Evolutionary conservation across 2,113 vertebrate genomes (phyloP).

Genomic region (Emydura subglobosa): DNA sequence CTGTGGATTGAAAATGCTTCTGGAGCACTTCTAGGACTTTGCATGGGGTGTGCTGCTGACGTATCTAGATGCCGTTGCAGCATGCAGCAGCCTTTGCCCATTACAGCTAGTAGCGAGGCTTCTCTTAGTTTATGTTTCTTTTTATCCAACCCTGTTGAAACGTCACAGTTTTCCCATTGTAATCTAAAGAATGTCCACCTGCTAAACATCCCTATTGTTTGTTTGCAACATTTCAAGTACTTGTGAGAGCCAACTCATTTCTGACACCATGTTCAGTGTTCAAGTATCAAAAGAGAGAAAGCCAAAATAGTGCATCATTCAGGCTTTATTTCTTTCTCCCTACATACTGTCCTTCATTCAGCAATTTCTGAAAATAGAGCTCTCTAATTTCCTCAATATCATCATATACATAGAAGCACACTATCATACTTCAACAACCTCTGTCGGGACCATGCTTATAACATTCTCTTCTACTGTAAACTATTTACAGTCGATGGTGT

Average conservation of each 20-base stretch:
- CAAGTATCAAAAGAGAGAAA: slow-evolving; percentile 9
- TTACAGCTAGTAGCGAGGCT: rapidly evolving
- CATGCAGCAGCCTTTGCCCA: background rate
- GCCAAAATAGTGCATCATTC: slow-evolving; percentile 30
- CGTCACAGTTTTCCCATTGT: background rate
- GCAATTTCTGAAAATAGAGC: slow-evolving; percentile 8
- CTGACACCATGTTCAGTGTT: slow-evolving; percentile 44
- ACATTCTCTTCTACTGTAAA: background rate
- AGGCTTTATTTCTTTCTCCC: slow-evolving; percentile 13
- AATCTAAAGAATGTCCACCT: background rate
- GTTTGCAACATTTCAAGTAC: slow-evolving; percentile 34
- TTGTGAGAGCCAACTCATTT: slow-evolving; percentile 56
- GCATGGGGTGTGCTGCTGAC: background rate
- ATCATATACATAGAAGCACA: too few relatives aligned
- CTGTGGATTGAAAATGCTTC: background rate
- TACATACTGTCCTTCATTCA: background rate
- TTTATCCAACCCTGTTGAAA: slow-evolving; percentile 19
- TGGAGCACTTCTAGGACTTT: background rate
- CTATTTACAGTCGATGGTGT: background rate
- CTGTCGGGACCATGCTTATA: too few relatives aligned
- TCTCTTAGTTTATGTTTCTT: background rate
- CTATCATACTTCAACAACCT: too few relatives aligned
- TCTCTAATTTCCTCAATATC: background rate
- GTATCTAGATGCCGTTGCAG: background rate
- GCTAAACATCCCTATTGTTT: slow-evolving; percentile 58